Evolutionary conservation across 35 echinoderm and acorn worm genomes (phyloP).

Genomic region (Lytechinus variegatus): DNA sequence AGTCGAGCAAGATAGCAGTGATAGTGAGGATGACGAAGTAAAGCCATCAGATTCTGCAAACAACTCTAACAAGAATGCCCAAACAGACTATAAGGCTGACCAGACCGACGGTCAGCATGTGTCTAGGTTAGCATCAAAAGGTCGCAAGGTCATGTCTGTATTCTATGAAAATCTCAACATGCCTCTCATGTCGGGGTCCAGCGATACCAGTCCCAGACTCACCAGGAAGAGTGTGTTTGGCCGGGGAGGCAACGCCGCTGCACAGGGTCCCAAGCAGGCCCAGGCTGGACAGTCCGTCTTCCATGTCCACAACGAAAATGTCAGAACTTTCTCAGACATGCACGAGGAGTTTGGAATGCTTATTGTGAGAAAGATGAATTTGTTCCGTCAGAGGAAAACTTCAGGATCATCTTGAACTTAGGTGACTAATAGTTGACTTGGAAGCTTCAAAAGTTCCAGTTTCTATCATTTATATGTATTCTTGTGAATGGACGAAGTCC

Average conservation of each 20-base stretch:
- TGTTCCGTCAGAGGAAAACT: conserved; percentile 69
- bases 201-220: conserved; percentile 27
- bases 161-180: conserved; percentile 83
- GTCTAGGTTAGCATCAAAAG: conserved; percentile 55
- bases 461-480: background rate
- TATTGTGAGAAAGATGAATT: conserved; percentile 88
- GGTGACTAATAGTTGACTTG: background rate
- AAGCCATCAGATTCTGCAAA: conserved; percentile 18
- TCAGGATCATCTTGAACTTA: background rate
- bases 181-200: conserved; percentile 9
- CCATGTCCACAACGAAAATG: conserved; percentile 82
- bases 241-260: background rate
- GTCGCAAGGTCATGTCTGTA: conserved; percentile 55
- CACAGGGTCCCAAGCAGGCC: conserved; percentile 29
- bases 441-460: background rate
- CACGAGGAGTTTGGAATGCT: conserved; percentile 95
- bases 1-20: conserved; percentile 37
- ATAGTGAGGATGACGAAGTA: conserved; percentile 35
- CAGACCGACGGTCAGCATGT: conserved; percentile 49
- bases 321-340: conserved; percentile 88
- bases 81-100: conserved; percentile 48
- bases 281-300: conserved; percentile 73
- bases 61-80: conserved; percentile 19
- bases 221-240: background rate
- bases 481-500: background rate